These are phyloP conservation scores for Arizona elegans DNA, from an alignment of 2,113 vertebrate genomes.

Conservation along the genomic window DNA sequence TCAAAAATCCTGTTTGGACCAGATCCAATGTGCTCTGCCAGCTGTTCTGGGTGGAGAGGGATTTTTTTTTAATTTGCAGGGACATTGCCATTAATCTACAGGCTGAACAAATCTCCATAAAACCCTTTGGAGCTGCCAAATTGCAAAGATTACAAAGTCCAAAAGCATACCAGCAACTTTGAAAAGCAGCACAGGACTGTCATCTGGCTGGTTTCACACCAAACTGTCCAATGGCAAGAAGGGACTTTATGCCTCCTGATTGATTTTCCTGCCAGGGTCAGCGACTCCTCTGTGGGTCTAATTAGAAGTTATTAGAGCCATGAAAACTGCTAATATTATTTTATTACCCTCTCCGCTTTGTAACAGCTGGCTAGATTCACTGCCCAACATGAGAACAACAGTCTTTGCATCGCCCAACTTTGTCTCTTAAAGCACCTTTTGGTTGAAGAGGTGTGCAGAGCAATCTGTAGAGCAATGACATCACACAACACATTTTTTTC, in stretches of 20 bases:
- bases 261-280: background rate
- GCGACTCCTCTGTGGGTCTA: background rate
- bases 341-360: background rate
- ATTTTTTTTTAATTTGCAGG: slow-evolving; percentile 10
- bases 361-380: background rate
- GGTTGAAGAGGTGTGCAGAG: background rate
- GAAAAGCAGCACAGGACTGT: background rate
- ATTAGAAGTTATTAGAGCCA: background rate
- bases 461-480: background rate
- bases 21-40: slow-evolving; percentile 8
- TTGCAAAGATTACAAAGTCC: slow-evolving; percentile 6
- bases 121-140: background rate
- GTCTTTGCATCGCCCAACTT: background rate
- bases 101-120: background rate
- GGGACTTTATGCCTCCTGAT: background rate
- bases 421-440: background rate
- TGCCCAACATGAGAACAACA: background rate
- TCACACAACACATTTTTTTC: background rate
- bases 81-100: background rate
- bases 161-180: background rate
- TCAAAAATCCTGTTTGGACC: slow-evolving; percentile 21
- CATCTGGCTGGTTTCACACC: background rate
- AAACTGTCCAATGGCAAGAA: background rate
- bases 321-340: background rate
- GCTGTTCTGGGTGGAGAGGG: background rate